Percentiles rank a stretch among this genome's conserved stretches.
Conservation (phyloP, 2,888 invertebrate species). For the Cephus rjabovi region DNA sequence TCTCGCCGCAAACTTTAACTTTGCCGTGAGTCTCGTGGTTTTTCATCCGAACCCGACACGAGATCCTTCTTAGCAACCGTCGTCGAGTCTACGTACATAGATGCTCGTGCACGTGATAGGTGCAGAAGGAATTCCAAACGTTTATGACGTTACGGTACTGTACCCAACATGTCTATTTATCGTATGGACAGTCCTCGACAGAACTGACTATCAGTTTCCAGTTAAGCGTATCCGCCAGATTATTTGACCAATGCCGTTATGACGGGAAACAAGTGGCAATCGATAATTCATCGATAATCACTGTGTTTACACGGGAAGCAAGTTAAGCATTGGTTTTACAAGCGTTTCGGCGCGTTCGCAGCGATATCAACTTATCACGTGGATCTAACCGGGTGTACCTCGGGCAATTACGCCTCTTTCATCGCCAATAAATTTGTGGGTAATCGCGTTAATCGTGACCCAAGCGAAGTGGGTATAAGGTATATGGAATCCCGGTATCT, state of each 20-base stretch:
- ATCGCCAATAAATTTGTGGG: not conserved
- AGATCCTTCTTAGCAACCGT: conserved; percentile 12
- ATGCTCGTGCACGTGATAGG: not conserved
- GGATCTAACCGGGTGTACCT: not conserved
- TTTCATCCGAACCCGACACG: conserved; percentile 29
- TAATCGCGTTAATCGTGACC: not conserved
- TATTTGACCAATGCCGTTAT: not conserved
- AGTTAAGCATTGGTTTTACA: not conserved
- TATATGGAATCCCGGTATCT: not conserved
- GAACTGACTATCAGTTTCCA: not conserved
- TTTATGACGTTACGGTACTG: not conserved
- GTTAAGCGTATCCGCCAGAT: not conserved
- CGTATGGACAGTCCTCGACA: not conserved
- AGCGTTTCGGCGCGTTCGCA: not conserved
- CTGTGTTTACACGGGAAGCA: not conserved
- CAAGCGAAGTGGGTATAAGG: not conserved
- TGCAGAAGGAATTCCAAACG: not conserved
- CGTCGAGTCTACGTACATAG: not conserved
- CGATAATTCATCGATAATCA: not conserved
- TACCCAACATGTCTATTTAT: not conserved
- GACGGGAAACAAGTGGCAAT: not conserved
- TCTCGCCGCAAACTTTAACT: conserved; percentile 33
- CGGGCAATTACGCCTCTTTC: not conserved
- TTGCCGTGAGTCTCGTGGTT: conserved; percentile 32
- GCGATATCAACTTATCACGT: not conserved